Evolutionary conservation across 1,140 invertebrate genomes (phyloP).

Genomic region (Chironomus tepperi): DNA sequence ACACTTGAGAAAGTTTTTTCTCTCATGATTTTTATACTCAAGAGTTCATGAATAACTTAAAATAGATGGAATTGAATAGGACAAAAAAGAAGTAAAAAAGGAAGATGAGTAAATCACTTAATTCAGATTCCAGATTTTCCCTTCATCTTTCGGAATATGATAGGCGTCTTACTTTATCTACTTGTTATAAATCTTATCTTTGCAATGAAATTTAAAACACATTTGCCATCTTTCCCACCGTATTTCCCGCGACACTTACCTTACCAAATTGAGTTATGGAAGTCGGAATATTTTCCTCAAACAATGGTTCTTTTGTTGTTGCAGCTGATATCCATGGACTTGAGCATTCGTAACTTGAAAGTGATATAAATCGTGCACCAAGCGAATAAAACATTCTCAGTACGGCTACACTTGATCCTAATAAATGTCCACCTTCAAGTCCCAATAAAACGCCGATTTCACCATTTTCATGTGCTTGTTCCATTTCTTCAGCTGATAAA

Average conservation of each 20-base stretch:
- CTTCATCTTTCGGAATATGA: no score
- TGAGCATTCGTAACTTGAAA: conserved; percentile 62
- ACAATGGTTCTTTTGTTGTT: conserved; percentile 34
- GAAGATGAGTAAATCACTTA: no score
- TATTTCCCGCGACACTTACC: conserved; percentile 30
- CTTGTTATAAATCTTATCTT: no score
- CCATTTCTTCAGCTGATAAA: conserved; percentile 44
- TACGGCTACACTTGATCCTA: conserved; percentile 62
- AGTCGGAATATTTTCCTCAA: conserved; percentile 38
- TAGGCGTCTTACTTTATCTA: no score
- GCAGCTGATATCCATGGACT: conserved; percentile 53
- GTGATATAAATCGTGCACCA: conserved; percentile 60
- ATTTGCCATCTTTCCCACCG: no score
- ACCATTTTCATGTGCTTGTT: conserved; percentile 49
- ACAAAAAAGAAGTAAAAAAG: no score
- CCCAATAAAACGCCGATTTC: conserved; percentile 61
- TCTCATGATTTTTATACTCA: no score
- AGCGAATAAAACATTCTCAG: conserved; percentile 61
- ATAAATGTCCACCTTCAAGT: conserved; percentile 63
- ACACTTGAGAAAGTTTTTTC: no score
- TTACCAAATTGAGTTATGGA: conserved; percentile 43
- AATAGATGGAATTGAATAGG: no score
- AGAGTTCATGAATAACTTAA: no score
- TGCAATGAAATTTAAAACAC: no score
- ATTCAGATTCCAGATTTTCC: no score